A percentile compares a stretch with the other conserved stretches of the same genome.
phyloP scores from a whole-genome alignment of 2,113 vertebrate genomes.

The Chiloscyllium plagiosum region DNA sequence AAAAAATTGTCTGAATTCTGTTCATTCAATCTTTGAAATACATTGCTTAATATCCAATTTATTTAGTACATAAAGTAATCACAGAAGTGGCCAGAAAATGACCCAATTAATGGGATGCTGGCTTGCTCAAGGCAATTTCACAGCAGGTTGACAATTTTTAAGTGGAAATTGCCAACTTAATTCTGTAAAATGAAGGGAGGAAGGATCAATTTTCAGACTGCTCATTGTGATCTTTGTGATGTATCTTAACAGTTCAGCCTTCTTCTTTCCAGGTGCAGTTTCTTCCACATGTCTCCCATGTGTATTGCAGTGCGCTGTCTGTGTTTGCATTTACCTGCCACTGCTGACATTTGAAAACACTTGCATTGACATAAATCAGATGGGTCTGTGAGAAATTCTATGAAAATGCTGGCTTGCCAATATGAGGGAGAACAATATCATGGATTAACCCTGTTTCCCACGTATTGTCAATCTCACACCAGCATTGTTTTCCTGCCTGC shows the following conservation, averaged over 20 bases:
- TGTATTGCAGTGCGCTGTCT: neutral
- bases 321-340: neutral
- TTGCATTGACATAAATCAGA: neutral
- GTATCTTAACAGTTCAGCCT: neutral
- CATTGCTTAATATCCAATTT: neutral
- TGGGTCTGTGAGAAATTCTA: neutral
- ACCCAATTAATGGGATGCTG: neutral
- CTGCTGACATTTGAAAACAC: neutral
- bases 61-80: neutral
- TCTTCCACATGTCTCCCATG: neutral
- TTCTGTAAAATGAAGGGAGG: neutral
- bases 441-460: neutral
- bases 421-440: neutral
- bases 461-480: neutral
- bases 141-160: neutral
- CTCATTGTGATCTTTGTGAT: neutral
- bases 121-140: conserved; percentile 27
- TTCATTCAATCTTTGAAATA: neutral
- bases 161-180: conserved; percentile 21
- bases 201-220: neutral
- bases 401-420: neutral
- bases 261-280: neutral
- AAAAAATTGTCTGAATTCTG: neutral
- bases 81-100: neutral
- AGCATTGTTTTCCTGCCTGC: neutral